Base-by-base conservation (phyloP, 2,888 invertebrate species). In the Polyploca ridens region DNA sequence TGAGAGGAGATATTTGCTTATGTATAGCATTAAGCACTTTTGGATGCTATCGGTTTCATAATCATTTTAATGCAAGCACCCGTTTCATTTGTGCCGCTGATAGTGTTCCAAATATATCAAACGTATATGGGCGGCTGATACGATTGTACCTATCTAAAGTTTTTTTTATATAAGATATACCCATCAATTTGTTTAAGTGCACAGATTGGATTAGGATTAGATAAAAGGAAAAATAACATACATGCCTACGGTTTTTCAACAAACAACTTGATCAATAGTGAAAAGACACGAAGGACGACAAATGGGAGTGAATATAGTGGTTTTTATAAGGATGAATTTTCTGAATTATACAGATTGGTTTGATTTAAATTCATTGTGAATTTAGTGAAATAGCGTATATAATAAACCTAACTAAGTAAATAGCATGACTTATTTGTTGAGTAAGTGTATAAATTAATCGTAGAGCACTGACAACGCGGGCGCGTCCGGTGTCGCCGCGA, bases 401-500 rank as follows among this genome's bases (percentile, higher is more conserved):
- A 44, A 44, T 44, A 44, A 44, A 44, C 3, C 14, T 44, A 44
- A 5, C 16, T 16, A 16, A 16, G 49, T 49, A 49, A 49, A 54
- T 19, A 54, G 2, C 54, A 19, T 54, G 19, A 14, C 27, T 54
- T 54, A 54, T 54, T 54, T 19, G 19, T 54, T 54, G 54, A 54
- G 54, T 54, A 19, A 54, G n/a, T 27, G 54, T 54, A 10, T n/a
- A 54, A 54, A 54, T 54, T 7, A 19, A 16, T 54, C 54, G 54
- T 54, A 54, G 54, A 54, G 54, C 10, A 19, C 58, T 71, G 69
- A 65, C 41, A 65, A 60, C 68, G 70, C 60, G 66, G 59, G 61
- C 63, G 71, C 76, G 71, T 84, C 85, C 82, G 83, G 80, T 72
- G 71, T 79, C 74, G 69, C 66, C 67, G 67, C 33, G 19, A 54